These are phyloP conservation scores for Drosophila pseudotalamancana DNA, from an alignment of 2,888 invertebrate genomes.

Conservation along the genomic window DNA sequence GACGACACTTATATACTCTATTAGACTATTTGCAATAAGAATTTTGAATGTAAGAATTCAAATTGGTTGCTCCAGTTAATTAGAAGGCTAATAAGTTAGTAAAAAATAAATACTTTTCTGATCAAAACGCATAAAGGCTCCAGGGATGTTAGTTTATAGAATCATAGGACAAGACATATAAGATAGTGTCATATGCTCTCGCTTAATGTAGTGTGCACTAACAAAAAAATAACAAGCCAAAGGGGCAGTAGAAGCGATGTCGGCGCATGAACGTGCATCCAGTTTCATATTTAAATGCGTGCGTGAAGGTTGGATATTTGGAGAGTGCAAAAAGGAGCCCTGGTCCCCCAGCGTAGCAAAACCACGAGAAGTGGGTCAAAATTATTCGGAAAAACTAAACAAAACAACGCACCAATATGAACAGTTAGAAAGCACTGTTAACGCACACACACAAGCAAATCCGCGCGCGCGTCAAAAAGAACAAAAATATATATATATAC, in stretches of 20 bases:
- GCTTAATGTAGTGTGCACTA: conserved; percentile 17
- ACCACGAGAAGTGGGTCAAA: conserved; percentile 70
- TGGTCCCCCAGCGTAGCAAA: conserved; percentile 45
- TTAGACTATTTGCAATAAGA: background rate
- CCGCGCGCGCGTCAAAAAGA: too few species aligned
- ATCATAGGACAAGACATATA: background rate
- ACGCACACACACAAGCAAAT: conserved; percentile 17
- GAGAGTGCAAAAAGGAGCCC: conserved; percentile 57
- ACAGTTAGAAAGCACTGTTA: conserved; percentile 17
- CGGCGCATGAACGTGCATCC: conserved; percentile 66
- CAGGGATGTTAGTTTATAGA: background rate
- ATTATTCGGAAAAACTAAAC: conserved; percentile 49
- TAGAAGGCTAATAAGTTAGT: too few species aligned
- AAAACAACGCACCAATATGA: conserved; percentile 40
- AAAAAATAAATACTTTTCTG: too few species aligned
- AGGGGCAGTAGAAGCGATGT: conserved; percentile 62
- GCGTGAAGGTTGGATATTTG: conserved; percentile 74
- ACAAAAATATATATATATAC: too few species aligned
- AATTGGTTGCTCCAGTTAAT: too few species aligned
- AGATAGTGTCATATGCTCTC: conserved; percentile 10
- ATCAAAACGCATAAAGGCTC: background rate
- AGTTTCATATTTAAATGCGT: conserved; percentile 73
- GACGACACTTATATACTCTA: conserved; percentile 30
- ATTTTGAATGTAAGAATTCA: too few species aligned
- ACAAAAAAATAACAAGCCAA: conserved; percentile 46